Conservation (phyloP, 1,140 invertebrate species). For the Zelostemma sp. region DNA sequence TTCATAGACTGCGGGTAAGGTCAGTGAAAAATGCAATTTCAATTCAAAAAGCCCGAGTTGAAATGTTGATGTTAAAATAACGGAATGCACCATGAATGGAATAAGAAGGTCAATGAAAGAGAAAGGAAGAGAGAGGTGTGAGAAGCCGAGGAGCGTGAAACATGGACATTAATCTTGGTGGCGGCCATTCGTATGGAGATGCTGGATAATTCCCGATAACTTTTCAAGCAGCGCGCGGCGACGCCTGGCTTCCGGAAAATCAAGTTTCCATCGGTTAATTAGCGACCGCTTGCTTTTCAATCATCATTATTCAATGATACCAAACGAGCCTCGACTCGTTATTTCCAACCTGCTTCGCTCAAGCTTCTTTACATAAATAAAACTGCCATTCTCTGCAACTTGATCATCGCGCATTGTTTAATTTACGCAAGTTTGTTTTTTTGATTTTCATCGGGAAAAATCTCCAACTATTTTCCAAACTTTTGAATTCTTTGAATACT, state of each 20-base stretch:
- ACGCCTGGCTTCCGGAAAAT: conserved; percentile 6
- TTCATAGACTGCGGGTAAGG: conserved; percentile 35
- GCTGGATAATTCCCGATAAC: conserved; percentile 30
- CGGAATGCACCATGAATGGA: conserved; percentile 42
- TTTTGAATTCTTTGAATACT: too few relatives aligned
- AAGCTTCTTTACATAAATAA: too few relatives aligned
- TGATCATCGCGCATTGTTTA: too few relatives aligned
- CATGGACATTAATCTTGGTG: conserved; percentile 38
- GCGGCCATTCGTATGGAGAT: conserved; percentile 22
- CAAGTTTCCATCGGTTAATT: conserved; percentile 9
- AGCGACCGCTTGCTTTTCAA: too few relatives aligned
- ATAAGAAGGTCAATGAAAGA: conserved; percentile 40
- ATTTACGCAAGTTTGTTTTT: too few relatives aligned
- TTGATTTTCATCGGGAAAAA: too few relatives aligned
- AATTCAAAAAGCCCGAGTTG: conserved; percentile 39
- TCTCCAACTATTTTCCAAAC: too few relatives aligned
- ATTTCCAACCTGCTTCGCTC: too few relatives aligned
- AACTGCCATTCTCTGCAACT: too few relatives aligned
- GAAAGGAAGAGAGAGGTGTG: conserved; percentile 37
- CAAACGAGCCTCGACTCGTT: too few relatives aligned
- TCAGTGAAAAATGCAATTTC: conserved; percentile 40
- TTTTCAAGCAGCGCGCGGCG: conserved; percentile 4
- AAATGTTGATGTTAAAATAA: too few relatives aligned
- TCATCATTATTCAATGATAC: too few relatives aligned
- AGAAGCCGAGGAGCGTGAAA: conserved; percentile 31